phyloP scores from a whole-genome alignment of 2,113 vertebrate species.

The Nothoprocta pentlandii region DNA sequence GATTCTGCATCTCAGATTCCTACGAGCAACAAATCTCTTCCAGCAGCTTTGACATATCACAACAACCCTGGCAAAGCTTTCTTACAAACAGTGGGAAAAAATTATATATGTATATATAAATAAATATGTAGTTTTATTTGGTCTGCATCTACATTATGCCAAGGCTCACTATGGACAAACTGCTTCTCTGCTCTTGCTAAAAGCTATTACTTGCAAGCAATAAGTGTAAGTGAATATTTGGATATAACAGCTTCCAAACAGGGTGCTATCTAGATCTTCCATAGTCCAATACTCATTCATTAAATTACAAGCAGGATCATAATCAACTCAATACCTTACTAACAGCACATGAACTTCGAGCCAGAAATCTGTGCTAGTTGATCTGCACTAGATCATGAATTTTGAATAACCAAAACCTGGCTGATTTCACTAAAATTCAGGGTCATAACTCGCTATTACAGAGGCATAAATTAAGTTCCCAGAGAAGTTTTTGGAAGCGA shows the following conservation, averaged over 20 bases:
- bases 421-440: conserved; percentile 8
- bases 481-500: background rate
- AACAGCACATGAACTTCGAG: background rate
- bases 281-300: background rate
- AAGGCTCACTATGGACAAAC: background rate
- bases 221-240: background rate
- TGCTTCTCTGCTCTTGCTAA: background rate
- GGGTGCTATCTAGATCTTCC: background rate
- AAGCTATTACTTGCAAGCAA: background rate
- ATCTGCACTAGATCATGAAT: background rate
- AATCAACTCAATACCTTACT: background rate
- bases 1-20: background rate
- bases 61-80: background rate
- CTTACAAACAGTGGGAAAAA: background rate
- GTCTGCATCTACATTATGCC: background rate
- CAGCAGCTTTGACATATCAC: background rate
- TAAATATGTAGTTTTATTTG: no score
- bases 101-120: no score
- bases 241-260: background rate
- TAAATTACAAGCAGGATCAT: background rate
- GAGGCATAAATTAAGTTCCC: background rate
- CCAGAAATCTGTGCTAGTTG: background rate
- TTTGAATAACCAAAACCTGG: background rate
- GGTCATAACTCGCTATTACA: background rate
- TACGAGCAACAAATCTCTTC: background rate